Evolutionary conservation across 2,888 invertebrate genomes (phyloP).

Genomic region (Callyntrura guangdongensis): DNA sequence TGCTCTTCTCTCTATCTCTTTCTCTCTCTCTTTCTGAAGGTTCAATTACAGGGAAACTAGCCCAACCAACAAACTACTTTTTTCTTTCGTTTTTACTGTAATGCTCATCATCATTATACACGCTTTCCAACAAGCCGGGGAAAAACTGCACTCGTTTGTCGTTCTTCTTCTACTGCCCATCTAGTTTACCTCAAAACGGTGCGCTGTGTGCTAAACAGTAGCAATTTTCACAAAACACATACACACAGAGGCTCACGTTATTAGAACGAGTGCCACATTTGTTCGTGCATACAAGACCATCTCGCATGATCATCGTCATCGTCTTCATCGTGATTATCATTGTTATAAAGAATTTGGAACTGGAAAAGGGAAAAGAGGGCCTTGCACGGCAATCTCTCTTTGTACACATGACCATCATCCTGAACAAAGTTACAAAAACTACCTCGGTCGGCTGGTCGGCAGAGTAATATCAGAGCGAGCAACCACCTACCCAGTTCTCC

Average conservation of each 20-base stretch:
- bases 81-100: neutral
- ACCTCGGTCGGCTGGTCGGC: too few relatives aligned
- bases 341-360: constrained; percentile 49
- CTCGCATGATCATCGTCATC: constrained; percentile 56
- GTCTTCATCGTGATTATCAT: too few relatives aligned
- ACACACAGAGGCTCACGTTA: constrained; percentile 33
- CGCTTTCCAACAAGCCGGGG: neutral
- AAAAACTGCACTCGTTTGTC: constrained; percentile 43
- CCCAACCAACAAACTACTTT: too few relatives aligned
- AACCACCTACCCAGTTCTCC: constrained; percentile 17
- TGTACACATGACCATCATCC: neutral
- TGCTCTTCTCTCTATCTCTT: too few relatives aligned
- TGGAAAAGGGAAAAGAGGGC: constrained; percentile 25
- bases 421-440: neutral
- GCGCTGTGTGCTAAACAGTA: too few relatives aligned
- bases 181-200: constrained; percentile 51
- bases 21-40: too few relatives aligned
- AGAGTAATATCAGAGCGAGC: neutral
- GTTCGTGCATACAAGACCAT: constrained; percentile 65
- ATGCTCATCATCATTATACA: constrained; percentile 32
- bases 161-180: neutral
- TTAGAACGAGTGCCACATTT: constrained; percentile 25
- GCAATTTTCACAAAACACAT: constrained; percentile 17
- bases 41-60: too few relatives aligned
- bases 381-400: too few relatives aligned